Evolutionary conservation across 1,140 invertebrate species (phyloP).

Genomic region (Penaeus chinensis): DNA sequence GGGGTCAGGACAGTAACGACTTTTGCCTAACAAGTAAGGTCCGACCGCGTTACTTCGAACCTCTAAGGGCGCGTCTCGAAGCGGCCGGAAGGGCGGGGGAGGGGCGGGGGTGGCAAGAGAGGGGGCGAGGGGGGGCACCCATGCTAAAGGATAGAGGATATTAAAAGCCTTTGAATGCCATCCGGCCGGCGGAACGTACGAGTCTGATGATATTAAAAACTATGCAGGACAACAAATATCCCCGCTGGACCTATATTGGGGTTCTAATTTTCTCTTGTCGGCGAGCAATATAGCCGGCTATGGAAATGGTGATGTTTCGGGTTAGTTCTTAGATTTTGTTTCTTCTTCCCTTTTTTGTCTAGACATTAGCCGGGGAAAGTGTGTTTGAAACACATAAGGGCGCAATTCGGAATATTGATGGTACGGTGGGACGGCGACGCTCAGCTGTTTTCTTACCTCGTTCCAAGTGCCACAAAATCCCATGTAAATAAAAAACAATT

Average conservation of each 20-base stretch:
- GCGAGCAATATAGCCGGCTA: conserved; percentile 49
- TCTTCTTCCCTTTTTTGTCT: neutral
- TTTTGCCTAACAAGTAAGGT: conserved; percentile 58
- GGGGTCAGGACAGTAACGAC: conserved; percentile 58
- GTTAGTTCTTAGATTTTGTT: neutral
- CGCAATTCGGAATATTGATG: no score
- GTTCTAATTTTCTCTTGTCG: conserved; percentile 53
- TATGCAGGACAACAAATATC: conserved; percentile 12
- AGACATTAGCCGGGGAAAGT: neutral
- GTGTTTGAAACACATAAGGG: neutral
- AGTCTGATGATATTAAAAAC: conserved; percentile 2
- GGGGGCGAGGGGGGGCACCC: neutral
- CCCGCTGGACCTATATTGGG: conserved; percentile 32
- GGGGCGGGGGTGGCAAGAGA: neutral
- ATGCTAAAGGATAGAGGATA: no score
- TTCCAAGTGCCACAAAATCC: no score
- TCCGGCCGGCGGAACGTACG: neutral
- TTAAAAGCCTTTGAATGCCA: neutral
- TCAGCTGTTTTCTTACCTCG: no score
- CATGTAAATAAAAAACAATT: no score
- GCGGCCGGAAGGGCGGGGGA: conserved; percentile 20
- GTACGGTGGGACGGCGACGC: no score
- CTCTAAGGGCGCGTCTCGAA: conserved; percentile 8
- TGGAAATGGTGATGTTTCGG: conserved; percentile 27
- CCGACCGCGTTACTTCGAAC: conserved; percentile 45